Evolutionary conservation across 2,888 invertebrate species (phyloP).

Genomic region (Lacanobia oleracea): DNA sequence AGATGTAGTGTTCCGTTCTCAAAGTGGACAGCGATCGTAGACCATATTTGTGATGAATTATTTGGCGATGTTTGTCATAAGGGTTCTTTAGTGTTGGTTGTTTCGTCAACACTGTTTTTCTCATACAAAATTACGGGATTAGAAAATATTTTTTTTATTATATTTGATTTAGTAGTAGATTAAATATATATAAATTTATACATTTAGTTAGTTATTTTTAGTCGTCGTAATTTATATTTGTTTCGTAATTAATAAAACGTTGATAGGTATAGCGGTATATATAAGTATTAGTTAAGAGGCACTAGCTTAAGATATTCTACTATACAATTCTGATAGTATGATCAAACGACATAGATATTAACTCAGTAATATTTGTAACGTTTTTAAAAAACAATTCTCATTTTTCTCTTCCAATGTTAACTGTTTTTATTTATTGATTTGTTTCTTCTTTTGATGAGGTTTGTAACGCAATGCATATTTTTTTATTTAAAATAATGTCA

Average conservation of each 20-base stretch:
- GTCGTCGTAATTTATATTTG: neutral
- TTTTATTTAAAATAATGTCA: neutral
- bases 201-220: neutral
- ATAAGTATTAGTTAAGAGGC: neutral
- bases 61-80: neutral
- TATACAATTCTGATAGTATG: constrained; percentile 7
- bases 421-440: too few relatives aligned
- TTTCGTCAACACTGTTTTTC: constrained; percentile 16
- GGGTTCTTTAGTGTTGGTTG: neutral
- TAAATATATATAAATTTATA: too few relatives aligned
- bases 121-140: constrained; percentile 17
- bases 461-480: neutral
- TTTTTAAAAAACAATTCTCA: too few relatives aligned
- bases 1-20: constrained; percentile 2
- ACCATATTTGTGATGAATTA: neutral
- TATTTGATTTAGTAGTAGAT: too few relatives aligned
- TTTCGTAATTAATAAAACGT: neutral
- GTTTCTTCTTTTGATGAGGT: too few relatives aligned
- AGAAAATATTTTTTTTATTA: constrained; percentile 3
- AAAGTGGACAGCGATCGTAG: neutral
- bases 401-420: too few relatives aligned
- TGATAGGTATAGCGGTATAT: neutral
- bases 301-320: neutral
- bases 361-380: neutral
- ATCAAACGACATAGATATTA: neutral